Evolutionary conservation across 2,797 vertebrate species (phyloP).

Genomic region (Microhierax caerulescens): DNA sequence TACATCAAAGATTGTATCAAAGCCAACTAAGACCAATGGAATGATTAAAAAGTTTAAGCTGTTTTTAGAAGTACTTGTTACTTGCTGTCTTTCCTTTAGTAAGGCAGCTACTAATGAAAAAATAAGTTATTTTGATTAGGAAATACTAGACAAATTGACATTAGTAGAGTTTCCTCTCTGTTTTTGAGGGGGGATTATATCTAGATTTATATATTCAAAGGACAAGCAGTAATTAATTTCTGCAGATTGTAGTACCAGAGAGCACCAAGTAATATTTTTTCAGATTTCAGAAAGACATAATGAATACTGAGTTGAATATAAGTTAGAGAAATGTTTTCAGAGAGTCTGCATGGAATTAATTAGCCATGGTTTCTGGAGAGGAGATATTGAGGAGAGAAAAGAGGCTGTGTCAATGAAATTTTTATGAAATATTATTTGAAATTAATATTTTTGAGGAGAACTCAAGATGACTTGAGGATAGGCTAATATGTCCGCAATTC

Average conservation of each 20-base stretch:
- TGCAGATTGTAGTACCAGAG: not conserved
- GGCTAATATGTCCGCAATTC: not conserved
- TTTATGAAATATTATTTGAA: not conserved
- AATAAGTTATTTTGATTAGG: not conserved
- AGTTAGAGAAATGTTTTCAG: not conserved
- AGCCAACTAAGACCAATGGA: not conserved
- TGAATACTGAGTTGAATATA: not conserved
- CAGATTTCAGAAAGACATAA: not conserved
- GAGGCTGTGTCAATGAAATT: not conserved
- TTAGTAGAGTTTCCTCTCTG: not conserved
- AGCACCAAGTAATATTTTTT: not conserved
- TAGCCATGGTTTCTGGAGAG: not conserved
- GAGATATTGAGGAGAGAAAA: not conserved
- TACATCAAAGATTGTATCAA: not conserved
- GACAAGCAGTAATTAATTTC: not conserved
- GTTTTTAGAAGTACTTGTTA: not conserved
- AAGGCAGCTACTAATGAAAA: not conserved
- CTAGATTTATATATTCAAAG: not conserved
- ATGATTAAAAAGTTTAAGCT: not conserved
- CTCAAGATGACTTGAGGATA: not conserved
- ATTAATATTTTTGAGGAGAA: not conserved
- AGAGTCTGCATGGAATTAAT: not conserved
- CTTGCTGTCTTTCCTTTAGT: not conserved
- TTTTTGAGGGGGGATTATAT: not conserved
- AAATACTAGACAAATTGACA: not conserved